Evolutionary conservation across 2,113 vertebrate genomes (phyloP).

Genomic region (Scytalopus superciliaris): DNA sequence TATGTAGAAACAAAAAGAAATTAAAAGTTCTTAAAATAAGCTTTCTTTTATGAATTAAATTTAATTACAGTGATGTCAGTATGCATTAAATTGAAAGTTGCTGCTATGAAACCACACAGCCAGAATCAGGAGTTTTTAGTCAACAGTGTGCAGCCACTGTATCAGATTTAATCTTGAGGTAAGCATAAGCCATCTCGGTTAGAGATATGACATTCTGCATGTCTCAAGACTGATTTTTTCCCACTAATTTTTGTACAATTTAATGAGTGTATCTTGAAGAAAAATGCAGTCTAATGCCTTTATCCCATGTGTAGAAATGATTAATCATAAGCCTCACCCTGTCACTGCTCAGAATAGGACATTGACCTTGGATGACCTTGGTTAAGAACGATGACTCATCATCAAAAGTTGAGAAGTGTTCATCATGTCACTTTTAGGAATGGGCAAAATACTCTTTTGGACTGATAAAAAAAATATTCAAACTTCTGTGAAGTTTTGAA

Average conservation of each 20-base stretch:
- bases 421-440: not conserved
- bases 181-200: not conserved
- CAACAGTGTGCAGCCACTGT: not conserved
- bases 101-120: not conserved
- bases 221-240: not conserved
- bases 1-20: not conserved
- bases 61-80: not conserved
- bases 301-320: not conserved
- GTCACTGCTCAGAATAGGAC: not conserved
- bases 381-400: not conserved
- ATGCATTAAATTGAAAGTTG: not conserved
- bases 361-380: not conserved
- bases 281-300: constrained; percentile 13
- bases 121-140: not conserved
- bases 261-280: not conserved
- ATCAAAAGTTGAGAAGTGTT: not conserved
- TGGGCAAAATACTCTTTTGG: not conserved
- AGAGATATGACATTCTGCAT: not conserved
- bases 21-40: not conserved
- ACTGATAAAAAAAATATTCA: not conserved
- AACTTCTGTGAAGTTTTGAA: not conserved
- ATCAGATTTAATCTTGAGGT: not conserved
- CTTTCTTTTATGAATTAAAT: not conserved
- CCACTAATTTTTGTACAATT: not conserved
- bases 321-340: not conserved